These are phyloP conservation scores for Thysanoteuthis rhombus DNA, from an alignment of 2,888 invertebrate genomes.

Conservation along the genomic window DNA sequence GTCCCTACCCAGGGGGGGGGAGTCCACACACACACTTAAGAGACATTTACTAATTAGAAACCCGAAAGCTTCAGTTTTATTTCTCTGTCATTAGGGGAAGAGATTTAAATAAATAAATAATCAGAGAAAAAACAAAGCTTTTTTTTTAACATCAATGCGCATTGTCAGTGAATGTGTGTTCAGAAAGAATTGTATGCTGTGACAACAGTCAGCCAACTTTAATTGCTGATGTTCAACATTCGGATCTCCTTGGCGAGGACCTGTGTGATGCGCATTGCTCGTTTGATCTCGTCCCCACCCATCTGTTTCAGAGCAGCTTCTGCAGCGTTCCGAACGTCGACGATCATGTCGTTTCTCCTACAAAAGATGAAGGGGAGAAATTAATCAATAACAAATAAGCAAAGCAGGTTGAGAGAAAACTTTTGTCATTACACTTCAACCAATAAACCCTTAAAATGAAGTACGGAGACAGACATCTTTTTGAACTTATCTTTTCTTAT, in stretches of 20 bases:
- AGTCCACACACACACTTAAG: no score
- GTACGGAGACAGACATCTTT: no score
- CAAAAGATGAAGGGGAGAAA: constrained; percentile 29
- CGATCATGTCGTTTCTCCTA: constrained; percentile 63
- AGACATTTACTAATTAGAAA: no score
- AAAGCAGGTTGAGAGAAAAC: background rate
- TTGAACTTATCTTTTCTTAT: no score
- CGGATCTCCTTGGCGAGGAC: constrained; percentile 57
- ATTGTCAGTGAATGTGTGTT: background rate
- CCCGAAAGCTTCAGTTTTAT: background rate
- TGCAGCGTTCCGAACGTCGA: constrained; percentile 58
- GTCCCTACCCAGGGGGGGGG: no score
- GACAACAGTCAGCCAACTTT: background rate
- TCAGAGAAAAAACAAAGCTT: background rate
- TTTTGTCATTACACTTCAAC: no score
- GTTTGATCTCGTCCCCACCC: constrained; percentile 59
- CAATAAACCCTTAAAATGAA: no score
- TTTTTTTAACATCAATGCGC: background rate
- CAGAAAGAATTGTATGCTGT: background rate
- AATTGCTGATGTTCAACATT: background rate
- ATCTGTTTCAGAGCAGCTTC: constrained; percentile 56
- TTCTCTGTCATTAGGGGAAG: background rate
- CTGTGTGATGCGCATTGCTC: constrained; percentile 60
- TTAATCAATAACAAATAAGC: background rate
- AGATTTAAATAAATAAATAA: background rate